phyloP scores from a whole-genome alignment of 2,113 vertebrate species.

The Phrynocephalus versicolor region DNA sequence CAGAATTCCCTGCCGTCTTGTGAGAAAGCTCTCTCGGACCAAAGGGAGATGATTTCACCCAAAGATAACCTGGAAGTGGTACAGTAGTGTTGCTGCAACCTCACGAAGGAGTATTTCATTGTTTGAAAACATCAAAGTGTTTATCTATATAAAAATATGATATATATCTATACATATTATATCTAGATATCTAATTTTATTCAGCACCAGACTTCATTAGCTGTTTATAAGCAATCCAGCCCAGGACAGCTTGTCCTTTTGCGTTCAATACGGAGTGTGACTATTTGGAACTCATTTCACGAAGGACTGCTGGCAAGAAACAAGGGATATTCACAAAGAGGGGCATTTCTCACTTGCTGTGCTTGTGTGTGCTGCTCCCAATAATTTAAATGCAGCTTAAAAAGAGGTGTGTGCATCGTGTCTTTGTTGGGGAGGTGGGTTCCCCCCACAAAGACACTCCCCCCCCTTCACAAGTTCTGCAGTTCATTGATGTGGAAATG shows the following conservation, averaged over 20 bases:
- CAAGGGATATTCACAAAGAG: not conserved
- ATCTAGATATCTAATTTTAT: not conserved
- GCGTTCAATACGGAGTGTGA: not conserved
- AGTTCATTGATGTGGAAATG: not conserved
- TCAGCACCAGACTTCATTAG: not conserved
- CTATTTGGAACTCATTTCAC: not conserved
- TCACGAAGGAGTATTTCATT: not conserved
- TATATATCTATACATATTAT: not conserved
- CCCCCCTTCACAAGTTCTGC: not conserved
- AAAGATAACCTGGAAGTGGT: not conserved
- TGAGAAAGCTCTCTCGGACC: not conserved
- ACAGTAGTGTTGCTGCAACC: not conserved
- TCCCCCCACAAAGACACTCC: too few species aligned
- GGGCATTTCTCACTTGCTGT: not conserved
- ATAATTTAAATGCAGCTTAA: not conserved
- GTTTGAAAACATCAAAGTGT: not conserved
- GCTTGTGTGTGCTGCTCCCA: not conserved
- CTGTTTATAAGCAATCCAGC: too few species aligned
- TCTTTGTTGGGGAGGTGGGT: not conserved
- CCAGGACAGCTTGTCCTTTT: not conserved
- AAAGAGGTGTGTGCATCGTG: not conserved
- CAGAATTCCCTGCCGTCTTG: not conserved
- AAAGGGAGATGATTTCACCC: not conserved
- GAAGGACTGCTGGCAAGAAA: not conserved
- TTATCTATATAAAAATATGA: not conserved